A percentile compares a stretch with the other conserved stretches of the same genome.
Evolutionary conservation across 2,113 vertebrate species (phyloP).

Genomic region (Myotis yumanensis): DNA sequence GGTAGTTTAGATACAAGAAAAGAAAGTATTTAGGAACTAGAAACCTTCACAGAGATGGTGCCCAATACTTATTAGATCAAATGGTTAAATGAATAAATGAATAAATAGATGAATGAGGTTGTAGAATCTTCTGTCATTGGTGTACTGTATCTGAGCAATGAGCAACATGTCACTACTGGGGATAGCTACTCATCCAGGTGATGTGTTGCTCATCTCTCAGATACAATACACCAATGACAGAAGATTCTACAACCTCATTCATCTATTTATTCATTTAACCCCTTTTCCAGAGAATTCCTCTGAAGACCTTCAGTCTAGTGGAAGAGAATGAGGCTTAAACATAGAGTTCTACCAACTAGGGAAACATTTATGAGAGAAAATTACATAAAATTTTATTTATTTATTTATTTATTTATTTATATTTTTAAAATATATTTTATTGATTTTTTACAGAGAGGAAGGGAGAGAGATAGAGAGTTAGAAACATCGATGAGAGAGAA

Average conservation of each 20-base stretch:
- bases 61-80: background rate
- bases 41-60: background rate
- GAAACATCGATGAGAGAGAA: too few relatives aligned
- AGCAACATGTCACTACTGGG: background rate
- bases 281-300: background rate
- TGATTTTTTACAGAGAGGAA: too few relatives aligned
- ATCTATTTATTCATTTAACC: background rate
- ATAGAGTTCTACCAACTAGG: background rate
- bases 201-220: background rate
- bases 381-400: slow-evolving; percentile 6
- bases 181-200: background rate
- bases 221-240: background rate
- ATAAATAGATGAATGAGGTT: background rate
- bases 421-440: too few relatives aligned
- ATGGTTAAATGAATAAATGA: background rate
- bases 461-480: too few relatives aligned
- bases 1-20: slow-evolving; percentile 6
- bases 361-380: background rate
- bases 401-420: slow-evolving; percentile 38
- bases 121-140: background rate
- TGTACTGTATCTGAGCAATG: background rate
- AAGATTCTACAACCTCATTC: background rate
- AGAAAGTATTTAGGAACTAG: slow-evolving; percentile 31
- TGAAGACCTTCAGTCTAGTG: background rate
- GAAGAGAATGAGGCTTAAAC: background rate